Evolutionary conservation across 2,888 invertebrate species (phyloP), one percentile per base, ranked within the genome.

Genomic region (Caenorhabditis japonica): DNA sequence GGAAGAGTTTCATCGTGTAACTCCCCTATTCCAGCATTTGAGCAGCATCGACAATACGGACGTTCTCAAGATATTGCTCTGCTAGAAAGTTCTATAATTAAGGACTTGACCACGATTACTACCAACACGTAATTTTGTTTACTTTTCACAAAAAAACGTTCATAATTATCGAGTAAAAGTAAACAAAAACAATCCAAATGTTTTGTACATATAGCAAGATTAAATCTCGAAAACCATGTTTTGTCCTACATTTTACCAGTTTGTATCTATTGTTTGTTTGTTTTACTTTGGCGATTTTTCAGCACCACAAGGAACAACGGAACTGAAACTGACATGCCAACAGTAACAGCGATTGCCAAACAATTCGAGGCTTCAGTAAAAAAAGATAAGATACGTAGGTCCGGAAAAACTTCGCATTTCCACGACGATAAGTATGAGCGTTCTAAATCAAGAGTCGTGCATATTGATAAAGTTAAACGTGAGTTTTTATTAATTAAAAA

Each of bases 81-180:
- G 8, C 72, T 74, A 3, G 75, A 77, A 41, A 75, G 69, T 19
- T 64, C 69, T 0, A 77, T 70, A 4, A 68, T 75, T 51, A 75
- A 77, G 36, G 77, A 77, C 49, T 27, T 75, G 39, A 77, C 77
- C 2, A 75, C 75, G 1, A 77, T 75, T n/a, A 77, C 27, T 2
- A 47, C 49, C 2, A 43, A 44, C 5, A 58, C 49, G 55, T 60
- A 2, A 46, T 47, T 60, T 53, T 55, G 33, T 34, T 44, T 59
- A 49, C n/a, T n/a, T n/a, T n/a, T n/a, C n/a, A n/a, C n/a, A n/a
- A n/a, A n/a, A n/a, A n/a, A n/a, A n/a, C n/a, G n/a, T 39, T 25
- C 17, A 30, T 46, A 17, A 27, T 47, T 49, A 38, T 39, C 44
- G 47, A 58, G 15, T 25, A n/a, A 41, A 8, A 27, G n/a, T 30